Evolutionary conservation across 2,888 invertebrate species (phyloP), one percentile per base, ranked within the genome.

Genomic region (Microchrysa polita): DNA sequence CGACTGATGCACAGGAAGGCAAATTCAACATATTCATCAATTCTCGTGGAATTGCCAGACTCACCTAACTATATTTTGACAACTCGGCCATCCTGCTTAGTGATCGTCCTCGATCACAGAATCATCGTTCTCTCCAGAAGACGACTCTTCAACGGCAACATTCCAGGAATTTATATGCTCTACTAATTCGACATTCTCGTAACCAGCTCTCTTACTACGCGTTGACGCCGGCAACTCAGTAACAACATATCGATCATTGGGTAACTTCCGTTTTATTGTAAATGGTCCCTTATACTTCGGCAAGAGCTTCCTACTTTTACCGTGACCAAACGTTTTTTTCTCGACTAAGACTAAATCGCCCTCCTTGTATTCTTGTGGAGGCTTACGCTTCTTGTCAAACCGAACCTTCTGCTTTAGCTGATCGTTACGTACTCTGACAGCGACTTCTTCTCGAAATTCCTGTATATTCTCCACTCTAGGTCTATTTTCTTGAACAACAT

Each of bases 221-320:
- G 16, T 52, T 5, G 52, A 52, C 18, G 67, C 67, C n/a, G 67
- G 48, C 42, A 77, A 74, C 55, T 80, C 79, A 23, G 40, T 73
- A 40, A 78, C 27, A 16, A 78, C 74, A 75, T 79, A 81, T 7
- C 80, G 57, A 71, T 79, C 79, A 73, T 78, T 77, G 22, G 74
- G 75, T 1, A 80, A 65, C 2, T 78, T 76, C 72, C 78, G 77
- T 40, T 74, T 76, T 34, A 79, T 75, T 27, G 73, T 77, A 74
- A 79, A 80, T 16, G 80, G 80, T 18, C 80, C 79, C 73, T 77
- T 78, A 75, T 75, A 80, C 44, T 78, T 78, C 1, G 78, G 78
- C n/a, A 78, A 76, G 12, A 79, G 71, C 73, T 80, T 80, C 57
- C 78, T 77, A 67, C 77, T 78, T 40, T 67, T 71, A 5, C 77